Percentiles rank a stretch among this genome's conserved stretches.
Conservation (phyloP, 2,888 invertebrate species). For the Cephus spinipes region DNA sequence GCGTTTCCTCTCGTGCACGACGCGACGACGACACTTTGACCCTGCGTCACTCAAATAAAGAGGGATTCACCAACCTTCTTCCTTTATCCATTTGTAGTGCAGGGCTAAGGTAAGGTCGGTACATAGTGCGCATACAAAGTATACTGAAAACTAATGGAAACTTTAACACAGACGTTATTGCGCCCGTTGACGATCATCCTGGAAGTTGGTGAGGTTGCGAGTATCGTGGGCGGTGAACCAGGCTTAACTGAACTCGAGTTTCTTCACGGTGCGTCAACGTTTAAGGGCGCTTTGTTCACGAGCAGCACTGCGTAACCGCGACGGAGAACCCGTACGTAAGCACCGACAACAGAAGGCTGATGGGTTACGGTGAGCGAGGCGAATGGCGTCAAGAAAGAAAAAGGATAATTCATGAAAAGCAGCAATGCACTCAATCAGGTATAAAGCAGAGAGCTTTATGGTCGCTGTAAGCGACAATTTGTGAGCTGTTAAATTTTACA, state of each 20-base stretch:
- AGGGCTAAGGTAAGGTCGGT: background rate
- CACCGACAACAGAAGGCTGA: background rate
- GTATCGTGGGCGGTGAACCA: background rate
- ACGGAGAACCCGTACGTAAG: background rate
- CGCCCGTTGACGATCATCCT: background rate
- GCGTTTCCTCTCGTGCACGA: background rate
- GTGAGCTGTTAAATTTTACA: background rate
- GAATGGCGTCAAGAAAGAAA: background rate
- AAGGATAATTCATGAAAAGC: background rate
- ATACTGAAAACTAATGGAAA: background rate
- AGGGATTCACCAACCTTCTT: background rate
- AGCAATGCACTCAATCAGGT: background rate
- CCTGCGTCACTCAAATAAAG: background rate
- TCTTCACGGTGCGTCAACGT: background rate
- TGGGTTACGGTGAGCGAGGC: background rate
- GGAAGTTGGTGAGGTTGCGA: background rate
- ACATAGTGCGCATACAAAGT: background rate
- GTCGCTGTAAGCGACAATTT: background rate
- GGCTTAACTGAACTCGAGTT: background rate
- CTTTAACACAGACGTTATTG: background rate
- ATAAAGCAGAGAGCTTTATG: background rate
- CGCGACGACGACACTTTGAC: background rate
- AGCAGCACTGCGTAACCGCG: conserved; percentile 36
- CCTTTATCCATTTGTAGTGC: background rate
- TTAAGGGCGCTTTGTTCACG: conserved; percentile 37